Conservation (phyloP, 2,113 vertebrate genomes). For the Illadopsis cleaveri region DNA sequence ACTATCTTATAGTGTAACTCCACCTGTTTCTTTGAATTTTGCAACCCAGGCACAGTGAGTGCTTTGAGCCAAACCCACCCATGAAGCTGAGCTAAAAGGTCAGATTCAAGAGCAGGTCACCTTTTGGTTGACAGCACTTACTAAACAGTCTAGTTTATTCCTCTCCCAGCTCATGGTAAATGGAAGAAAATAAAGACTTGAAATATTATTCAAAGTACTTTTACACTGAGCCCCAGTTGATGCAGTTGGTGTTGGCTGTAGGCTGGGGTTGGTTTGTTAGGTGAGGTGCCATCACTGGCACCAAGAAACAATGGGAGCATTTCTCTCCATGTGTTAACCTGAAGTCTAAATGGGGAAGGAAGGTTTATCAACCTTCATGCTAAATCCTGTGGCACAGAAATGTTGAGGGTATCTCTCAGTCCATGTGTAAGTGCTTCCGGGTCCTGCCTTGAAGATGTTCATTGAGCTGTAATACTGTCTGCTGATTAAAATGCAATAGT, state of each 20-base stretch:
- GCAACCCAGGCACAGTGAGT: neutral
- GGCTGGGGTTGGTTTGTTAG: slow-evolving; percentile 53
- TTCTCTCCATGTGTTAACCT: neutral
- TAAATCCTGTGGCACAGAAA: slow-evolving; percentile 73
- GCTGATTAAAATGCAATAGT: slow-evolving; percentile 47
- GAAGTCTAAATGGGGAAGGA: neutral
- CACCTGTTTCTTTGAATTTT: neutral
- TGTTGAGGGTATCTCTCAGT: slow-evolving; percentile 70
- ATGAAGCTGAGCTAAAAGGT: neutral
- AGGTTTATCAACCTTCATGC: slow-evolving; percentile 58
- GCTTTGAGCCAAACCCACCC: slow-evolving; percentile 12
- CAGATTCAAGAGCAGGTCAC: neutral
- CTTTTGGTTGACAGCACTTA: neutral
- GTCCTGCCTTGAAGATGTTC: slow-evolving; percentile 50
- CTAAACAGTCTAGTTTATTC: neutral
- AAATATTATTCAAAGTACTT: slow-evolving; percentile 34
- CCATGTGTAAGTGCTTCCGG: slow-evolving; percentile 67
- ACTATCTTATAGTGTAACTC: neutral
- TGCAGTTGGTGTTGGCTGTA: slow-evolving; percentile 1
- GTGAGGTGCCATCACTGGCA: slow-evolving; percentile 60
- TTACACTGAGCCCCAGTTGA: slow-evolving; percentile 31
- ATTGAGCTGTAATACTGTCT: slow-evolving; percentile 37
- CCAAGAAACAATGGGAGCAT: neutral
- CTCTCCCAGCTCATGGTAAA: neutral
- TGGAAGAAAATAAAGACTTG: neutral